phyloP scores from a whole-genome alignment of 2,113 vertebrate genomes.

The Grus americana region DNA sequence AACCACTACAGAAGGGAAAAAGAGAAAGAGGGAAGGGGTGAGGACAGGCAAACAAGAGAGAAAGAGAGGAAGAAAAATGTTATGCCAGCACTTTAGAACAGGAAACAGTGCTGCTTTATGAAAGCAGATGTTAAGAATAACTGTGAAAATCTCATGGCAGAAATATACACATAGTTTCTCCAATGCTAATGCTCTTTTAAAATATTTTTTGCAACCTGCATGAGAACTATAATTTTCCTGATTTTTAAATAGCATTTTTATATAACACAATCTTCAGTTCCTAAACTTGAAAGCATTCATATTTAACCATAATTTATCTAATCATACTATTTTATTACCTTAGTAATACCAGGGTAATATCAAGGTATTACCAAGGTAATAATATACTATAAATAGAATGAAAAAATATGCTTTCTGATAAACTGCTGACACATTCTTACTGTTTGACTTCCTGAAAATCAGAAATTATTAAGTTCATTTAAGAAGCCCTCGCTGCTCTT shows the following conservation, averaged over 20 bases:
- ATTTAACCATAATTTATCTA: background rate
- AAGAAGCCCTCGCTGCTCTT: background rate
- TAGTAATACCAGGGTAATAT: background rate
- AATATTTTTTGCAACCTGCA: background rate
- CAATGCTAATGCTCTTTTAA: background rate
- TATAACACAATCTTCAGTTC: background rate
- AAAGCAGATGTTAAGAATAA: background rate
- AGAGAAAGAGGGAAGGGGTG: background rate
- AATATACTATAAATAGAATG: background rate
- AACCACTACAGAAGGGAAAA: background rate
- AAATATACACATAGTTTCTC: background rate
- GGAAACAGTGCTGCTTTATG: background rate
- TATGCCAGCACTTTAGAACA: background rate
- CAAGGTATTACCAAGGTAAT: background rate
- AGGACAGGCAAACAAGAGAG: background rate
- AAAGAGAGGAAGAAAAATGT: background rate
- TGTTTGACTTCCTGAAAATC: background rate
- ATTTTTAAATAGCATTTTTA: background rate
- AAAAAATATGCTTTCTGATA: background rate
- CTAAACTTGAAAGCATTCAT: background rate
- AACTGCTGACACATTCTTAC: background rate
- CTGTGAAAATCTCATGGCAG: background rate
- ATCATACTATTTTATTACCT: background rate
- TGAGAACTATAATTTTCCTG: background rate
- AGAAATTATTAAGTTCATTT: background rate